phyloP scores from a whole-genome alignment of 2,888 invertebrate genomes.

The Galerucella nymphaeae region DNA sequence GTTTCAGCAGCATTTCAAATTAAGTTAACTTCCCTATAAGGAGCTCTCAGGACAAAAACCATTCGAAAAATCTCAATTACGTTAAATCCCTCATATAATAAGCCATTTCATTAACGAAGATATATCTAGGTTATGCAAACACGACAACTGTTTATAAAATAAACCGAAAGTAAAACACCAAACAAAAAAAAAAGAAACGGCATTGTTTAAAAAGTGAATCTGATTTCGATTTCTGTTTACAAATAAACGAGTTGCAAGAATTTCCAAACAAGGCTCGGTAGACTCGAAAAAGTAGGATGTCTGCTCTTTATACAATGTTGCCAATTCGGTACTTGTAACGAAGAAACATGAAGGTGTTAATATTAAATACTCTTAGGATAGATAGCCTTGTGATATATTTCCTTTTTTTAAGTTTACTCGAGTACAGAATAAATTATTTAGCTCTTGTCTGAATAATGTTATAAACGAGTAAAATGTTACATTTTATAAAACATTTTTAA shows the following conservation, averaged over 20 bases:
- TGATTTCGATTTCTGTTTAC: constrained; percentile 40
- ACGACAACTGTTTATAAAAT: constrained; percentile 33
- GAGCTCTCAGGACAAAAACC: not conserved
- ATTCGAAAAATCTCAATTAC: not conserved
- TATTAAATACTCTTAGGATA: not conserved
- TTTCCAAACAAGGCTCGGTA: constrained; percentile 36
- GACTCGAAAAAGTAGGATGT: constrained; percentile 39
- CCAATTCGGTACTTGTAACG: not conserved
- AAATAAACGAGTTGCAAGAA: constrained; percentile 29
- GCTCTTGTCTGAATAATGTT: no score
- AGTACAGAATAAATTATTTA: no score
- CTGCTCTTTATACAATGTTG: constrained; percentile 20
- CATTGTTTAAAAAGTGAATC: constrained; percentile 46
- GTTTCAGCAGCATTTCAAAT: not conserved
- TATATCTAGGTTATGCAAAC: constrained; percentile 26
- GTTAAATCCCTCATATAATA: constrained; percentile 8
- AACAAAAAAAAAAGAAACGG: constrained; percentile 28
- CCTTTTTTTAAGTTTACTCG: no score
- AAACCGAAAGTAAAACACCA: constrained; percentile 38
- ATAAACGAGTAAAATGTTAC: no score
- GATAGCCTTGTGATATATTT: no score
- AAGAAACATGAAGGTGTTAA: not conserved
- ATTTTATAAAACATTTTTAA: no score
- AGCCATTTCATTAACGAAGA: constrained; percentile 17
- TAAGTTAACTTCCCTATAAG: not conserved